Evolutionary conservation across 2,113 vertebrate genomes (phyloP).

Genomic region (Chaetodon auriga): DNA sequence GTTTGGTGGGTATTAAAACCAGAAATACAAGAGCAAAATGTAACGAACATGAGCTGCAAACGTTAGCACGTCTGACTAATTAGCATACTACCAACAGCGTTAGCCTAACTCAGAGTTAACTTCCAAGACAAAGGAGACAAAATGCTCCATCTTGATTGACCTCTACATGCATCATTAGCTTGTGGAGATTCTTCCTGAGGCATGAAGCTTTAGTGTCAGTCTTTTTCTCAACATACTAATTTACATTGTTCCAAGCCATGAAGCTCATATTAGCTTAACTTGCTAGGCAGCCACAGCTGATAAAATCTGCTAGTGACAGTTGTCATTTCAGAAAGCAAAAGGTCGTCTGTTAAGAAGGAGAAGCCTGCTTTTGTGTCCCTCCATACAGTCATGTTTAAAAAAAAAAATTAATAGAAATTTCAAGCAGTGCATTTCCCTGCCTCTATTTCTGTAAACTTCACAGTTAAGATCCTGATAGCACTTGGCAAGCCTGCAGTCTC

Average conservation of each 20-base stretch:
- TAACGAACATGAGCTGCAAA: neutral
- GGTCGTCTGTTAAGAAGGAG: too few species aligned
- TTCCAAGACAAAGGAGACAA: neutral
- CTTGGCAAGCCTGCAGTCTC: neutral
- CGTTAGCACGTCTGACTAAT: neutral
- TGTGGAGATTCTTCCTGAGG: neutral
- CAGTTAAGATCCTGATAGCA: slow-evolving; percentile 11
- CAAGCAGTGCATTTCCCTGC: neutral
- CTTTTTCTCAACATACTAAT: too few species aligned
- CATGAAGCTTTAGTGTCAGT: too few species aligned
- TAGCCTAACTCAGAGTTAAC: neutral
- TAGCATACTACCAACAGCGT: neutral
- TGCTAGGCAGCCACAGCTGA: too few species aligned
- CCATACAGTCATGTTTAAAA: neutral
- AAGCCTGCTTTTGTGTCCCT: neutral
- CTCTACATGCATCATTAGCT: neutral
- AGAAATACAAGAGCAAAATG: neutral
- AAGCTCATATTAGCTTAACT: too few species aligned
- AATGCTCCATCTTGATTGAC: neutral
- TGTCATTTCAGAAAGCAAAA: too few species aligned
- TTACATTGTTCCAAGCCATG: too few species aligned
- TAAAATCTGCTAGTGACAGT: too few species aligned
- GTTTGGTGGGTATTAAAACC: neutral
- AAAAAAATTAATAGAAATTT: neutral
- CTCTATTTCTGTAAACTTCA: neutral